A percentile compares a stretch with the other conserved stretches of the same genome.
Evolutionary conservation across 2,113 vertebrate species (phyloP).

Genomic region (Sebastes fasciatus): DNA sequence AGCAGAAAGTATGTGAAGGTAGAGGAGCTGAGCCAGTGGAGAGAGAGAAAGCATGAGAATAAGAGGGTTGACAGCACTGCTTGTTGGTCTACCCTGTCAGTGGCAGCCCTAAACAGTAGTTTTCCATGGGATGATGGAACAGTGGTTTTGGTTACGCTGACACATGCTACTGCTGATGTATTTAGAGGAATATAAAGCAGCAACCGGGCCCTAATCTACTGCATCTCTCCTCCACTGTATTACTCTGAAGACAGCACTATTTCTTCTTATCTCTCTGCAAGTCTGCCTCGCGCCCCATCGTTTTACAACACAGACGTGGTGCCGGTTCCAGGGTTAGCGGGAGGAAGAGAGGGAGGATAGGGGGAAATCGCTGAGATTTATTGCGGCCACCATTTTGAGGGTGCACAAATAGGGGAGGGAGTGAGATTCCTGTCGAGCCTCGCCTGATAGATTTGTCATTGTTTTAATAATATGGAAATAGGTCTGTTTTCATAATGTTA

Average conservation of each 20-base stretch:
- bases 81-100: constrained; percentile 49
- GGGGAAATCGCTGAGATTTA: constrained; percentile 65
- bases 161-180: constrained; percentile 79
- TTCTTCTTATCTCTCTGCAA: constrained; percentile 79
- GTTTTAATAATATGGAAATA: constrained; percentile 79
- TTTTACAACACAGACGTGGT: constrained; percentile 71
- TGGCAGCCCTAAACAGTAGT: constrained; percentile 58
- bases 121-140: constrained; percentile 79
- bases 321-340: constrained; percentile 57
- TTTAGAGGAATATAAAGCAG: constrained; percentile 82
- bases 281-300: constrained; percentile 63
- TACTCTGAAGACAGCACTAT: constrained; percentile 80
- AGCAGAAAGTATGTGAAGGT: constrained; percentile 12
- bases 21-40: constrained; percentile 25
- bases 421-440: constrained; percentile 45
- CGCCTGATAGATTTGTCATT: constrained; percentile 75
- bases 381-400: constrained; percentile 70
- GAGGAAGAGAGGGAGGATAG: constrained; percentile 40
- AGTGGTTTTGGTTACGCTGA: constrained; percentile 72
- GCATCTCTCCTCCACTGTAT: constrained; percentile 79
- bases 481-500: constrained; percentile 74
- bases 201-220: constrained; percentile 74
- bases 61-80: constrained; percentile 42
- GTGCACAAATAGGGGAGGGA: constrained; percentile 43
- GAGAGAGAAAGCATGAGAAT: constrained; percentile 31